A percentile compares a stretch with the other conserved stretches of the same genome.
These are phyloP conservation scores for Hypolimnas misippus DNA, from an alignment of 2,888 invertebrate genomes.

Conservation along the genomic window DNA sequence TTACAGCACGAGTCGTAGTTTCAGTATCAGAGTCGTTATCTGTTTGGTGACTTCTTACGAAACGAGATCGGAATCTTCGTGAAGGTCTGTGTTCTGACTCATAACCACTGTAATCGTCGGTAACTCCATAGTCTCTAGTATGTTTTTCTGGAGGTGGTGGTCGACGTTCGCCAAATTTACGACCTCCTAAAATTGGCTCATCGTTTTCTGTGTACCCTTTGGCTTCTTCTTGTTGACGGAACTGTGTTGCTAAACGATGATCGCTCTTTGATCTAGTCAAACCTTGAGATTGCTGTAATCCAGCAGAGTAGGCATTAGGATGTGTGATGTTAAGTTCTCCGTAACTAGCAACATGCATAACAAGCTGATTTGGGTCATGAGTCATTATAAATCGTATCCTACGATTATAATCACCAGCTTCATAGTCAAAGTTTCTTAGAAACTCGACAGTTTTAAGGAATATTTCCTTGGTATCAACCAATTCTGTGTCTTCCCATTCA, in stretches of 20 bases:
- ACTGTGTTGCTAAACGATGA: slow-evolving; percentile 94
- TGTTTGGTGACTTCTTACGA: slow-evolving; percentile 87
- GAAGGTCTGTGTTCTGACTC: slow-evolving; percentile 85
- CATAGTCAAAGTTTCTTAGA: slow-evolving; percentile 96
- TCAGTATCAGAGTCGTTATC: slow-evolving; percentile 92
- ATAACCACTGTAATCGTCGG: slow-evolving; percentile 88
- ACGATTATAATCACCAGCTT: slow-evolving; percentile 94
- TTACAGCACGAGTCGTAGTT: slow-evolving; percentile 83
- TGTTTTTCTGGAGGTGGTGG: slow-evolving; percentile 80
- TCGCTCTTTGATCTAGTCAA: slow-evolving; percentile 97
- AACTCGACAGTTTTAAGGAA: slow-evolving; percentile 98
- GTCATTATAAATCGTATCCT: slow-evolving; percentile 94
- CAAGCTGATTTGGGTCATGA: slow-evolving; percentile 96
- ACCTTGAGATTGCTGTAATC: slow-evolving; percentile 88
- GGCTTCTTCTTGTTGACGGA: slow-evolving; percentile 92
- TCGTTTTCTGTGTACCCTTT: slow-evolving; percentile 86
- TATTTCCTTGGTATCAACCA: slow-evolving; percentile 97
- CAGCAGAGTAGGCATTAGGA: slow-evolving; percentile 84
- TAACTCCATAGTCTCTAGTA: slow-evolving; percentile 83
- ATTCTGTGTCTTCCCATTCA: slow-evolving; percentile 96
- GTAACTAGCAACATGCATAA: slow-evolving; percentile 93
- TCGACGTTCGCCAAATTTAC: slow-evolving; percentile 90
- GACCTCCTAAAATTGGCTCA: slow-evolving; percentile 88
- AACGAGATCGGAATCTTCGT: slow-evolving; percentile 89
- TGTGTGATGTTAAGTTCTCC: slow-evolving; percentile 94